phyloP scores from a whole-genome alignment of 2,113 vertebrate species.

The Catharus bicknelli region DNA sequence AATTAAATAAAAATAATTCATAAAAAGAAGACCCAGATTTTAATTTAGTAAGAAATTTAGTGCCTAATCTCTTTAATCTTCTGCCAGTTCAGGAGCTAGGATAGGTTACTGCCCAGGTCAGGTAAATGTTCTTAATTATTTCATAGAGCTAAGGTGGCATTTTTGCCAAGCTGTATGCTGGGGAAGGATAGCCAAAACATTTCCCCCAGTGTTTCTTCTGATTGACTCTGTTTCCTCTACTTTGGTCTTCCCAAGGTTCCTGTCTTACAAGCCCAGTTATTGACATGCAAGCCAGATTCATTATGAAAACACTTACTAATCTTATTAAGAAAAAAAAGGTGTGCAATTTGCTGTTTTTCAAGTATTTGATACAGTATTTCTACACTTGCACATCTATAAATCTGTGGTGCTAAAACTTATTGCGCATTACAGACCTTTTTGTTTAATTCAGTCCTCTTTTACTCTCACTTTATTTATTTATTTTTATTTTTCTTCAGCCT shows the following conservation, averaged over 20 bases:
- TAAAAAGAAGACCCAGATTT: neutral
- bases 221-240: neutral
- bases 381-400: neutral
- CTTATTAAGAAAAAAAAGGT: neutral
- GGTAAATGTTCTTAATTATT: neutral
- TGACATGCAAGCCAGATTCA: neutral
- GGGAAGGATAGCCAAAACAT: neutral
- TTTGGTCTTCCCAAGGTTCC: neutral
- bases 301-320: neutral
- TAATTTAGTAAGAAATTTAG: neutral
- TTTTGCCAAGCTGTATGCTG: neutral
- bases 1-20: neutral
- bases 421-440: neutral
- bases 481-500: neutral
- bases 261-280: neutral
- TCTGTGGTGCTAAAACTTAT: neutral
- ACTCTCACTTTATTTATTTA: neutral
- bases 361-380: neutral
- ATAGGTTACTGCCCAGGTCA: neutral
- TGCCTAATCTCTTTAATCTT: neutral
- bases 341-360: neutral
- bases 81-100: neutral
- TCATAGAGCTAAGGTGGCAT: neutral
- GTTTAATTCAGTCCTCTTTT: neutral
- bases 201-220: neutral